Base-by-base conservation (phyloP, 2,888 invertebrate genomes). In the Anagyrus pseudococci region DNA sequence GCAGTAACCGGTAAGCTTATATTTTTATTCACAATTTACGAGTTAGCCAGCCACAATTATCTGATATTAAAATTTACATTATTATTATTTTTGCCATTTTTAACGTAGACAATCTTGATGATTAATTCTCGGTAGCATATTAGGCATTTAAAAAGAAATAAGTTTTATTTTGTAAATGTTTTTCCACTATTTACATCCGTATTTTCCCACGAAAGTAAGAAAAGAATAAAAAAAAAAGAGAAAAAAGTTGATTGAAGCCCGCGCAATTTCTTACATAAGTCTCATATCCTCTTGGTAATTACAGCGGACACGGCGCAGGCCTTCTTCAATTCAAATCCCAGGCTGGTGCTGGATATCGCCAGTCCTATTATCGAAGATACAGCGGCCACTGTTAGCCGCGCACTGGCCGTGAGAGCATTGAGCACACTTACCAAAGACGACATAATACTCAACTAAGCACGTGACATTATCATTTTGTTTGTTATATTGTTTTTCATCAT, bases 361-460 rank as follows among this genome's bases (percentile, higher is more conserved):
- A 87, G 85, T 73, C 90, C 90, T 0, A 85, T 90, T 41, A 85
- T 89, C 48, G 87, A 89, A 56, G 89, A 90, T 69, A 88, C 88
- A 0, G 83, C 85, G 0, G 85, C 85, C 0, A 86, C 87, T 7
- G 84, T 90, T 46, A 83, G 86, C 67, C 85, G 85, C 71, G 84
- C 86, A 1, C 83, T 87, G 69, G 77, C 84, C 49, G 85, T 88
- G 71, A 86, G 88, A 77, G 83, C 87, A 43, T 79, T 89, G 13
- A 83, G 84, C 4, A 82, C 79, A 8, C 82, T 89, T 60, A 87
- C 88, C 8, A 82, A 87, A 20, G 84, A 83, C 0, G 87, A 89
- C 72, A 77, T 88, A 40, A 75, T 88, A 7, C 82, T 82, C 8
- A 59, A 46, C 13, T 53, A 23, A 19, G n/a, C 19, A n/a, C 20